Percentiles rank a stretch among this genome's conserved stretches.
phyloP scores from a whole-genome alignment of 2,888 invertebrate genomes.

The Macroteleia sp. region DNA sequence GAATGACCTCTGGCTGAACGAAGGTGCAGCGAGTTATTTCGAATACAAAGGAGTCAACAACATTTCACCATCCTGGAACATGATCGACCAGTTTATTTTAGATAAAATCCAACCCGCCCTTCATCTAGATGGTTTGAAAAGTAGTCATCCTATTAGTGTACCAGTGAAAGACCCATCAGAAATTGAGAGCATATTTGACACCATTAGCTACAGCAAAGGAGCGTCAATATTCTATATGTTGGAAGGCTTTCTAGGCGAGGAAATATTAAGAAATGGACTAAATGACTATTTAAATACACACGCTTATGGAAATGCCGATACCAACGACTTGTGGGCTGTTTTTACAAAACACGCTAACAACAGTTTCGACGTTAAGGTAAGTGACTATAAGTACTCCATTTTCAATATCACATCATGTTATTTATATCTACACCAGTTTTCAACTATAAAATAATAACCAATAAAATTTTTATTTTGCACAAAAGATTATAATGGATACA shows the following conservation, averaged over 20 bases:
- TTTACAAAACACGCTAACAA: constrained; percentile 88
- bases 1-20: constrained; percentile 96
- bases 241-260: constrained; percentile 88
- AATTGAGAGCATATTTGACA: constrained; percentile 90
- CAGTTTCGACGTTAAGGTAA: constrained; percentile 87
- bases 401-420: no score
- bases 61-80: constrained; percentile 87
- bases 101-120: constrained; percentile 89
- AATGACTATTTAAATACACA: constrained; percentile 88
- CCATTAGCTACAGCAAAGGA: constrained; percentile 91
- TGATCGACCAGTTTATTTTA: constrained; percentile 89
- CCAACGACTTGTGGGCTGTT: constrained; percentile 92
- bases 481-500: constrained; percentile 89
- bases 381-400: constrained; percentile 15
- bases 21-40: constrained; percentile 93
- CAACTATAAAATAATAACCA: no score
- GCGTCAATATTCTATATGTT: constrained; percentile 90
- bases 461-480: no score
- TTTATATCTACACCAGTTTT: no score
- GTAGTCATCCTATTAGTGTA: constrained; percentile 89
- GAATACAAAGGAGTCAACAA: constrained; percentile 90
- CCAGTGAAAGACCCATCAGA: constrained; percentile 88
- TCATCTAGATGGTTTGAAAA: constrained; percentile 88
- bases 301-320: constrained; percentile 90
- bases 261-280: constrained; percentile 87